Percentiles rank a stretch among this genome's conserved stretches.
phyloP scores from a whole-genome alignment of 2,113 vertebrate genomes.

The Macrotus californicus region DNA sequence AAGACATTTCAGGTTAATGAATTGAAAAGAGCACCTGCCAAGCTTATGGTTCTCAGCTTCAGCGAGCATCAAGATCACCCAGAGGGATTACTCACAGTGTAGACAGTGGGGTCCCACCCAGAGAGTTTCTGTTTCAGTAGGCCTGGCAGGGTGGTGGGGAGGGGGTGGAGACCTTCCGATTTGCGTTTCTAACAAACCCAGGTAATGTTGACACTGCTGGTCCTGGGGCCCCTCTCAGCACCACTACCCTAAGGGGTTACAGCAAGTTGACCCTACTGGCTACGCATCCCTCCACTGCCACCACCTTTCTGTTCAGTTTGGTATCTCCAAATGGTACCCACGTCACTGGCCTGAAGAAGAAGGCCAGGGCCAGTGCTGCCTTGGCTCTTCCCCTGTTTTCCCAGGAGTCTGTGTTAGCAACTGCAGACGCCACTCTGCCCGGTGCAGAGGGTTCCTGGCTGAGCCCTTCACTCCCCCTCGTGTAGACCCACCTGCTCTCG shows the following conservation, averaged over 20 bases:
- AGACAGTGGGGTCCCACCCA: not conserved
- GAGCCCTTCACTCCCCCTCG: not conserved
- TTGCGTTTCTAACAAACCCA: not conserved
- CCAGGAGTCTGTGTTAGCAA: not conserved
- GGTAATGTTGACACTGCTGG: not conserved
- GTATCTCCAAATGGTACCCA: not conserved
- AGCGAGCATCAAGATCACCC: not conserved
- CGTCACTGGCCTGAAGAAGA: not conserved
- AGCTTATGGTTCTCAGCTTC: not conserved
- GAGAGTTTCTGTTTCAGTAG: not conserved
- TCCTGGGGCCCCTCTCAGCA: not conserved
- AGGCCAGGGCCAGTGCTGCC: not conserved
- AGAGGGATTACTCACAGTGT: not conserved
- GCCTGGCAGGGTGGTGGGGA: rapidly evolving
- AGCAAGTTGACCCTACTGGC: too few relatives aligned
- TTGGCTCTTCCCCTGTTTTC: not conserved
- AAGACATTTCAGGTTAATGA: not conserved
- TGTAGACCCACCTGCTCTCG: not conserved
- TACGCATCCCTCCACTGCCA: not conserved
- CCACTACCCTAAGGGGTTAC: not conserved
- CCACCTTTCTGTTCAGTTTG: not conserved
- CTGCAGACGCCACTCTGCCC: not conserved
- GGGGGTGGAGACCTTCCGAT: too few relatives aligned
- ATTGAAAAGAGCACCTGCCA: not conserved
- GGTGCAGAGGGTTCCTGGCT: not conserved